Evolutionary conservation across 2,888 invertebrate species (phyloP), one percentile per base, ranked within the genome.

Genomic region (Nemurella pictetii): DNA sequence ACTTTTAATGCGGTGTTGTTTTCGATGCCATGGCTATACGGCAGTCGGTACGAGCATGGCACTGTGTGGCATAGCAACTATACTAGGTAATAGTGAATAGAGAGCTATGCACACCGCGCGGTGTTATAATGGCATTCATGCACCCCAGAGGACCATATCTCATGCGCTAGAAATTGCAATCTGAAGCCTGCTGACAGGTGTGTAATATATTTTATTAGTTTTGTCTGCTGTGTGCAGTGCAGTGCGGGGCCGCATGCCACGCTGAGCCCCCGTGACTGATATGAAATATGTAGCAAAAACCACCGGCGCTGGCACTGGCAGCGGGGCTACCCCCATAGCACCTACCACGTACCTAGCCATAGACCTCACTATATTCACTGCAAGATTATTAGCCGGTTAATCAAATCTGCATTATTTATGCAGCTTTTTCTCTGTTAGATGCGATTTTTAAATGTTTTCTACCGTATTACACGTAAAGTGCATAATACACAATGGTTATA

Each of bases 171-270:
- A 85, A 85, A 85, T 85, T 85, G 85, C 84, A 85, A 85, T 85
- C 85, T 85, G 85, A 84, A 85, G 84, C 55, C 30, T 55, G 85
- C 30, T 85, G 85, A 85, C 85, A 85, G 85, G 84, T 85, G 84
- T 84, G 84, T 85, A 85, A 85, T 84, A 85, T 84, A 85, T 85
- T 85, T 85, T 85, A 85, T 85, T 84, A 85, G 85, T 84, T 85
- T 84, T 84, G 77, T 81, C 83, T 81, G 85, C 77, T 36, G n/a
- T 30, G 73, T 75, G 82, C 73, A 72, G 28, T 74, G 35, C 77
- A 25, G 77, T 12, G 5, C 4, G 4, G 35, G 35, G 35, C 35
- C 35, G 35, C 55, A 78, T 78, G 78, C 78, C 29, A 75, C 15
- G 5, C 1, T 3, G 55, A 55, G 20, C 55, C 55, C 55, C 55